Percentiles rank a stretch among this genome's conserved stretches.
These are phyloP conservation scores for Benthosema pterotum DNA, from an alignment of 2,797 vertebrate species.

Conservation along the genomic window DNA sequence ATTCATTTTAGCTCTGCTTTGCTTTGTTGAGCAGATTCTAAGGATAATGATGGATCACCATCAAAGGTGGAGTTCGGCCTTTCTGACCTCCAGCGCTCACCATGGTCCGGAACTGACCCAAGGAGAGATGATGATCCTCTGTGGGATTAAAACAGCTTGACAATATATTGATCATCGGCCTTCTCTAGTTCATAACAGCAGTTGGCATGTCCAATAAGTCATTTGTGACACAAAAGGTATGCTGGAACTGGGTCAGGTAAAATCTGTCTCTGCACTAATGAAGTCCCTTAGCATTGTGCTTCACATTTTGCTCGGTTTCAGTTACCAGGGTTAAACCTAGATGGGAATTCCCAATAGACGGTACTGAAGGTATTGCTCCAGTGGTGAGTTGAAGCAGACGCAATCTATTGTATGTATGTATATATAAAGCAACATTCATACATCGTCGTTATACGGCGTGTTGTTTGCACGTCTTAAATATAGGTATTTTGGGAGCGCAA, in stretches of 20 bases:
- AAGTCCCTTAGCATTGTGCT: slow-evolving; percentile 64
- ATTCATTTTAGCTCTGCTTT: too few relatives aligned
- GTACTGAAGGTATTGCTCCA: slow-evolving; percentile 10
- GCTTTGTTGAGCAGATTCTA: too few relatives aligned
- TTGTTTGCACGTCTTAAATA: too few relatives aligned
- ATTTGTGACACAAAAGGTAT: slow-evolving; percentile 9
- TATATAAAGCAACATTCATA: background rate
- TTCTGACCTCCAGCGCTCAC: slow-evolving; percentile 11
- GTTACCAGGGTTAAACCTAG: slow-evolving; percentile 56
- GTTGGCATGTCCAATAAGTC: slow-evolving; percentile 27
- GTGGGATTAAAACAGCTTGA: slow-evolving; percentile 32
- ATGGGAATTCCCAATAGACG: slow-evolving; percentile 53
- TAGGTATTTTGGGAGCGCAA: too few relatives aligned
- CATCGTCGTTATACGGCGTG: too few relatives aligned
- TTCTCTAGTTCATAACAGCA: slow-evolving; percentile 50
- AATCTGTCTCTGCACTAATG: slow-evolving; percentile 66
- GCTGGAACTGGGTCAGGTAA: slow-evolving; percentile 66
- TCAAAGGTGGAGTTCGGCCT: slow-evolving; percentile 9
- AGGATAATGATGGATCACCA: slow-evolving; percentile 30
- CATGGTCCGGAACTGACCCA: slow-evolving; percentile 27
- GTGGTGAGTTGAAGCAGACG: slow-evolving; percentile 40
- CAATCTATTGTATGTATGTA: slow-evolving; percentile 23
- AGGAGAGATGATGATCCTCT: slow-evolving; percentile 12
- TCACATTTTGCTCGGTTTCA: slow-evolving; percentile 66
- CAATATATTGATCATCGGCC: slow-evolving; percentile 52